Percentiles rank a stretch among this genome's conserved stretches.
These are phyloP conservation scores for Magallana ariakensis DNA, from an alignment of 1,140 invertebrate genomes.

Conservation along the genomic window DNA sequence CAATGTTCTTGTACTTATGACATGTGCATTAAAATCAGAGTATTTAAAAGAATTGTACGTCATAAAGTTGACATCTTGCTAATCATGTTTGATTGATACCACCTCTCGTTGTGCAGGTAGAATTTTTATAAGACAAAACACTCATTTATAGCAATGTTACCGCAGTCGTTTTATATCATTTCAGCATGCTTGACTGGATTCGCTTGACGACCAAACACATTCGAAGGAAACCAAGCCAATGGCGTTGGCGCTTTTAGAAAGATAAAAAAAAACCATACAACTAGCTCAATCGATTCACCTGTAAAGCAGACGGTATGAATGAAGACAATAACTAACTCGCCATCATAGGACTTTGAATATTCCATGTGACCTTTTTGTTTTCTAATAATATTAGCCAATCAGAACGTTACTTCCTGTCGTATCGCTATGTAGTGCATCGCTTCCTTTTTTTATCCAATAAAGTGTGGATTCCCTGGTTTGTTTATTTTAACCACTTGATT, in stretches of 20 bases:
- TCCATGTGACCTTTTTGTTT: constrained; percentile 31
- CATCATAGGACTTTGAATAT: constrained; percentile 14
- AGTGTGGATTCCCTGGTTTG: neutral
- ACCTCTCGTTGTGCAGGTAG: neutral
- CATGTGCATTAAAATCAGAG: neutral
- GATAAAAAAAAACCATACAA: neutral
- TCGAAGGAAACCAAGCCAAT: constrained; percentile 13
- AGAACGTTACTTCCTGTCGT: constrained; percentile 11
- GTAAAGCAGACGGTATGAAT: constrained; percentile 13
- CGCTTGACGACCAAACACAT: constrained; percentile 1
- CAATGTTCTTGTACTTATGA: neutral
- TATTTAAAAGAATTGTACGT: neutral
- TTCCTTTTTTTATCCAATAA: constrained; percentile 37
- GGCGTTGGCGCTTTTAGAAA: neutral
- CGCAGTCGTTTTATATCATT: constrained; percentile 31
- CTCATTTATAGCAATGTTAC: constrained; percentile 33
- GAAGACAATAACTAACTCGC: constrained; percentile 11
- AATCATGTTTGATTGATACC: constrained; percentile 8
- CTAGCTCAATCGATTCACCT: constrained; percentile 26
- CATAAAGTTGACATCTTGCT: neutral
- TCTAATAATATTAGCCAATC: constrained; percentile 36
- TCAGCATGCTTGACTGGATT: constrained; percentile 27
- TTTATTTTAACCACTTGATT: constrained; percentile 37
- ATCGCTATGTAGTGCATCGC: neutral
- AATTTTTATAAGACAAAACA: constrained; percentile 16